phyloP scores from a whole-genome alignment of 2,113 vertebrate genomes.

The Pithys albifrons region DNA sequence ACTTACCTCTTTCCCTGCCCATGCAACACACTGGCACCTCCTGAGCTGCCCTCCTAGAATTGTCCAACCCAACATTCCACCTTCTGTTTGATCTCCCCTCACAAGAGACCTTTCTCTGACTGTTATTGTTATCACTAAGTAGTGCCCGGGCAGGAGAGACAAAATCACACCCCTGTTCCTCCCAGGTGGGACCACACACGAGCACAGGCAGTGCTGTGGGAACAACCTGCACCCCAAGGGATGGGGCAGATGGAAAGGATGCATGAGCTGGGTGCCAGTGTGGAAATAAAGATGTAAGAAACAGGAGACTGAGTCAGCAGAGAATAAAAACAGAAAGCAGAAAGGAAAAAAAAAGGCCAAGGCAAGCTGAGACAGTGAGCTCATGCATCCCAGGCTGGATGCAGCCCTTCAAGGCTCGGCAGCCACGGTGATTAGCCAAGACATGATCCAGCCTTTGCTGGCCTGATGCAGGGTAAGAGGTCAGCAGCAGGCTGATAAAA shows the following conservation, averaged over 20 bases:
- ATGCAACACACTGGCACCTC: not conserved
- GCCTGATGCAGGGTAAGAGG: constrained; percentile 17
- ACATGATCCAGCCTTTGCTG: constrained; percentile 34
- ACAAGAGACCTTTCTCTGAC: not conserved
- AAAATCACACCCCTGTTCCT: not conserved
- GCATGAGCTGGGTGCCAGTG: rapidly evolving
- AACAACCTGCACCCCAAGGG: not conserved
- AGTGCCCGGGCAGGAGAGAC: not conserved
- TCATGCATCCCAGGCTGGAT: not conserved
- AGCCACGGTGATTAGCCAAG: constrained; percentile 17
- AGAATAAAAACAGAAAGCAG: too few species aligned
- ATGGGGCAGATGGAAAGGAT: not conserved
- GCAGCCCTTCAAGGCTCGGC: constrained; percentile 2
- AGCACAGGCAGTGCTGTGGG: rapidly evolving
- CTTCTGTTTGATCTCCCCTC: not conserved
- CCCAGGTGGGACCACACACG: constrained; percentile 57
- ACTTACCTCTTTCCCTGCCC: not conserved
- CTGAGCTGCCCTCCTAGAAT: not conserved
- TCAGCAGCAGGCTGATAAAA: constrained; percentile 51
- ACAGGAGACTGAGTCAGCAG: not conserved
- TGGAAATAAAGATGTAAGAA: not conserved
- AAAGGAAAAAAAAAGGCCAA: not conserved
- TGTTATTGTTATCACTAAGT: not conserved
- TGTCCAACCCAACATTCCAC: not conserved
- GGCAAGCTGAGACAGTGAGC: not conserved